Percentiles rank a stretch among this genome's conserved stretches.
Conservation (phyloP, 2,113 vertebrate genomes). For the Lepus americanus region DNA sequence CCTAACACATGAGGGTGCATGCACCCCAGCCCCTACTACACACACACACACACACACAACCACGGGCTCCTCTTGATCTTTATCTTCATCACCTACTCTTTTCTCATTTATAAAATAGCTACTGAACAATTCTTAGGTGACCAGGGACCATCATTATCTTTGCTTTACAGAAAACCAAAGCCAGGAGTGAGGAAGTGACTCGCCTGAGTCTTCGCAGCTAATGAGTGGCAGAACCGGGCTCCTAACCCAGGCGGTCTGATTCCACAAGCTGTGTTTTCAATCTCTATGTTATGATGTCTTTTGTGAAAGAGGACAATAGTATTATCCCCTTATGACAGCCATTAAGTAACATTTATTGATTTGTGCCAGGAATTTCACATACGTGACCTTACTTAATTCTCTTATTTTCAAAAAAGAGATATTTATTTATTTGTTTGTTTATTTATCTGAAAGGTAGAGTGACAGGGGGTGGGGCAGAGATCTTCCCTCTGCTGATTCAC, state of each 20-base stretch:
- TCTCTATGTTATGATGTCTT: neutral
- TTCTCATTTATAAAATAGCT: slow-evolving; percentile 34
- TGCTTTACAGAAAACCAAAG: slow-evolving; percentile 48
- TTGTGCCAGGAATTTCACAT: neutral
- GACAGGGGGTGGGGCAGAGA: too few relatives aligned
- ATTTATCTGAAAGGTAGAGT: too few relatives aligned
- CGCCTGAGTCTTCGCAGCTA: neutral
- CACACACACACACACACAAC: neutral
- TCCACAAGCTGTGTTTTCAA: neutral
- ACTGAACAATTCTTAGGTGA: neutral
- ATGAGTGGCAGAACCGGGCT: neutral
- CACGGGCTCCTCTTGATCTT: neutral
- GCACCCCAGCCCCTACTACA: neutral
- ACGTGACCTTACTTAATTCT: neutral
- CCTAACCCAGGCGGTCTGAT: neutral
- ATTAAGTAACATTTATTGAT: slow-evolving; percentile 24
- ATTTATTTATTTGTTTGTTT: too few relatives aligned
- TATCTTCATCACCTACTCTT: neutral
- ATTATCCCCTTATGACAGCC: neutral
- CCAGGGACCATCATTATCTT: neutral
- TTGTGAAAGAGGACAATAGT: neutral
- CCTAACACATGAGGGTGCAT: neutral
- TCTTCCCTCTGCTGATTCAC: too few relatives aligned
- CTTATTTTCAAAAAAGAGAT: too few relatives aligned
- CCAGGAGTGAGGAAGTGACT: neutral